These are phyloP conservation scores for Coecobrya sp. DNA, from an alignment of 2,888 invertebrate species.

Conservation along the genomic window DNA sequence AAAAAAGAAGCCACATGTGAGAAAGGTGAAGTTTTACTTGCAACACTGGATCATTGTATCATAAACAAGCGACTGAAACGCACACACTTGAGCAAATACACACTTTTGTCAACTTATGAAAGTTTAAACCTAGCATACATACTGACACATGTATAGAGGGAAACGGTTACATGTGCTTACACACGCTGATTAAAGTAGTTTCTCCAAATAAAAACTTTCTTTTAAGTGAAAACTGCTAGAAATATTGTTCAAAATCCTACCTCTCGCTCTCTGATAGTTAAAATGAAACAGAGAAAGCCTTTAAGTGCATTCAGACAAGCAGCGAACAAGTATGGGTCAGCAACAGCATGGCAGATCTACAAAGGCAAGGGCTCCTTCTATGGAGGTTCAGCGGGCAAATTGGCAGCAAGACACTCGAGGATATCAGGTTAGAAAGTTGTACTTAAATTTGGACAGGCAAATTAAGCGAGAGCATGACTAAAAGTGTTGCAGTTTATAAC, in stretches of 20 bases:
- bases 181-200: not conserved
- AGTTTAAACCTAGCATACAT: not conserved
- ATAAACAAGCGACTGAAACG: constrained; percentile 29
- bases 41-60: constrained; percentile 25
- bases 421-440: constrained; percentile 69
- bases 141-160: not conserved
- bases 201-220: not conserved
- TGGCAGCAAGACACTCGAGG: constrained; percentile 56
- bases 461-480: not conserved
- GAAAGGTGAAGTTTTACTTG: not conserved
- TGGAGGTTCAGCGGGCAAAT: constrained; percentile 44
- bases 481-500: too few species aligned
- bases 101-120: constrained; percentile 22
- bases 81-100: constrained; percentile 10
- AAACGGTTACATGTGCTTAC: not conserved
- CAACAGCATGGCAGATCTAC: constrained; percentile 43
- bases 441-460: not conserved
- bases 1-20: constrained; percentile 20
- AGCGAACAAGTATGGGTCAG: constrained; percentile 60
- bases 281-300: constrained; percentile 73
- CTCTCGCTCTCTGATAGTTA: not conserved
- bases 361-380: constrained; percentile 69
- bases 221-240: too few species aligned
- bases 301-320: constrained; percentile 45
- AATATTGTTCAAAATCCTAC: not conserved